Percentiles rank a stretch among this genome's conserved stretches.
Evolutionary conservation across 2,888 invertebrate genomes (phyloP).

Genomic region (Ethmia dodecea): DNA sequence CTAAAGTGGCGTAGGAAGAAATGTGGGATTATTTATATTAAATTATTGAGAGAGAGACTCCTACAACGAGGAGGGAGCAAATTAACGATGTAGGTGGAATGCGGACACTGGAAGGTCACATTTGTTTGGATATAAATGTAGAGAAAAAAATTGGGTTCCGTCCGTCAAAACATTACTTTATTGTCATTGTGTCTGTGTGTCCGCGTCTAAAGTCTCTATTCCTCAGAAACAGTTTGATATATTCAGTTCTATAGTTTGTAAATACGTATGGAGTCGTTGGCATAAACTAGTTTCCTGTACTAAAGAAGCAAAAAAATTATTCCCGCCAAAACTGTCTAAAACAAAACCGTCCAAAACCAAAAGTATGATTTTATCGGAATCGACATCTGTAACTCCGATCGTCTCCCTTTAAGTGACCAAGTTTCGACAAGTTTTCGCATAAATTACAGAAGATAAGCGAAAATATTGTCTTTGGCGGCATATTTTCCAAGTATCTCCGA

Average conservation of each 20-base stretch:
- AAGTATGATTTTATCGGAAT: conserved; percentile 54
- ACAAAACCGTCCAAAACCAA: conserved; percentile 23
- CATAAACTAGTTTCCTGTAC: no score
- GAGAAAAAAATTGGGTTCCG: no score
- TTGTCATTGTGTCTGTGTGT: no score
- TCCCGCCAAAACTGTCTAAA: neutral
- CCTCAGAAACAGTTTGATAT: no score
- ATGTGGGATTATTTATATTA: conserved; percentile 16
- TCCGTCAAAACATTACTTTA: no score
- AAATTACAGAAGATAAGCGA: conserved; percentile 71
- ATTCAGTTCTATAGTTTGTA: no score
- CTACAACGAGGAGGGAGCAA: no score
- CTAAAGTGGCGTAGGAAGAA: conserved; percentile 12
- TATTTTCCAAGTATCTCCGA: conserved; percentile 56
- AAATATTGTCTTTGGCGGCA: conserved; percentile 72
- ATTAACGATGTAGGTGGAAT: no score
- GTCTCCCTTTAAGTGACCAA: conserved; percentile 56
- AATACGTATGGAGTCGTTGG: no score
- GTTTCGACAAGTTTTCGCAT: conserved; percentile 66
- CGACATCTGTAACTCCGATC: conserved; percentile 56
- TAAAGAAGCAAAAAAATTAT: neutral
- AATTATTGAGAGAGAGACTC: conserved; percentile 7
- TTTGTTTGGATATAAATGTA: no score
- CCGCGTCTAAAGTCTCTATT: no score
- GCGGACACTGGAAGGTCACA: no score